These are phyloP conservation scores for Lasius fuliginosus DNA, from an alignment of 2,888 invertebrate genomes.

Conservation along the genomic window DNA sequence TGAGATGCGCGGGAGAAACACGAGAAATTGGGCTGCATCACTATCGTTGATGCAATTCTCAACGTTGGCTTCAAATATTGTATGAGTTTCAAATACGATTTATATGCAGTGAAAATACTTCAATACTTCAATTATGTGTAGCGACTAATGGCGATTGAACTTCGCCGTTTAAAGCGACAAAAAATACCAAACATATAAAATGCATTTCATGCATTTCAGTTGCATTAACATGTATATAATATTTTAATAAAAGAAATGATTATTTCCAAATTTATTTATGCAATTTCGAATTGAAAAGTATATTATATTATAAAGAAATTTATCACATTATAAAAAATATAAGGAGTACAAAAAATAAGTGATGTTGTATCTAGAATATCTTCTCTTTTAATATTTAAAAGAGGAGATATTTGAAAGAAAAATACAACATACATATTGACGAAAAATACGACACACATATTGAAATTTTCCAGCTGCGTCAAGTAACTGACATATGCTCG, in stretches of 20 bases:
- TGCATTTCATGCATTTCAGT: not conserved
- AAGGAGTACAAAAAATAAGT: not conserved
- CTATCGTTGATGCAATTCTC: constrained; percentile 33
- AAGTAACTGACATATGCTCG: constrained; percentile 6
- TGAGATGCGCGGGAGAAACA: constrained; percentile 70
- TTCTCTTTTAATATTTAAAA: not conserved
- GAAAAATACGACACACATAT: not conserved
- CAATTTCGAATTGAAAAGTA: not conserved
- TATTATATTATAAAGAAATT: constrained; percentile 3
- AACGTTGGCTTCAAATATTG: not conserved
- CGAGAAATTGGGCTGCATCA: constrained; percentile 48
- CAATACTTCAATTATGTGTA: not conserved
- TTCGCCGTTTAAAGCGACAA: not conserved
- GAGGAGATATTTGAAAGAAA: not conserved
- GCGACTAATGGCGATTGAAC: not conserved
- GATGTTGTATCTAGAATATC: not conserved
- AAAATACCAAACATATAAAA: not conserved
- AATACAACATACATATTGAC: not conserved
- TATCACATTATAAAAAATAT: not conserved
- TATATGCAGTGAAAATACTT: not conserved
- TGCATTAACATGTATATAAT: not conserved
- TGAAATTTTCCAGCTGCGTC: constrained; percentile 8
- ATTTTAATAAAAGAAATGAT: not conserved
- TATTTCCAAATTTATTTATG: not conserved
- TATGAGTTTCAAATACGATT: constrained; percentile 12